Percentiles rank a stretch among this genome's conserved stretches.
phyloP scores from a whole-genome alignment of 1,140 invertebrate genomes.

The Ganaspis sp. region DNA sequence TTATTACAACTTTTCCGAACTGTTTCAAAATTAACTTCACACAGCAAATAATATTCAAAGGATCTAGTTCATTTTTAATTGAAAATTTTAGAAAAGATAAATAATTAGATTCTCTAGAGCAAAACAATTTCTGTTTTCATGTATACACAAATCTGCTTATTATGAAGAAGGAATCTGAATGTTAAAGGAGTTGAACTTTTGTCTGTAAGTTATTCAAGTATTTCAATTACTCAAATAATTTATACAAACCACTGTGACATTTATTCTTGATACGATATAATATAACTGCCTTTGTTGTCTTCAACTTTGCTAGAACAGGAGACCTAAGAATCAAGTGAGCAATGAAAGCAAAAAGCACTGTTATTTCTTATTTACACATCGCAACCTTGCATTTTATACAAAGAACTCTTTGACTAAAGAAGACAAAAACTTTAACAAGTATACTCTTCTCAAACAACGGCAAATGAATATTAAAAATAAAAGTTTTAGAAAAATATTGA shows the following conservation, averaged over 20 bases:
- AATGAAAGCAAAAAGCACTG: slow-evolving; percentile 23
- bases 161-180: not conserved
- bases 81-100: not conserved
- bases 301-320: not conserved
- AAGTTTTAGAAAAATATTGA: not conserved
- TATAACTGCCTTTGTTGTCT: slow-evolving; percentile 17
- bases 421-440: not conserved
- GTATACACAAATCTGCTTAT: not conserved
- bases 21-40: too few relatives aligned
- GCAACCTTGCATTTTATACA: not conserved
- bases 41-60: too few relatives aligned
- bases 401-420: not conserved
- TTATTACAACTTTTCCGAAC: too few relatives aligned
- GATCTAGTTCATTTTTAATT: not conserved
- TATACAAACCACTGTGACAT: slow-evolving; percentile 9
- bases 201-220: not conserved
- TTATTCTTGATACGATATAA: slow-evolving; percentile 20
- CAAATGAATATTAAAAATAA: not conserved
- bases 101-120: not conserved
- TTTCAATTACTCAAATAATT: not conserved
- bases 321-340: not conserved
- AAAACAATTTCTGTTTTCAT: not conserved
- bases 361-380: not conserved
- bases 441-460: not conserved
- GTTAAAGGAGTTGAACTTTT: slow-evolving; percentile 4